Percentiles rank a stretch among this genome's conserved stretches.
Conservation (phyloP, 2,113 vertebrate species). For the Thamnophis sirtalis region DNA sequence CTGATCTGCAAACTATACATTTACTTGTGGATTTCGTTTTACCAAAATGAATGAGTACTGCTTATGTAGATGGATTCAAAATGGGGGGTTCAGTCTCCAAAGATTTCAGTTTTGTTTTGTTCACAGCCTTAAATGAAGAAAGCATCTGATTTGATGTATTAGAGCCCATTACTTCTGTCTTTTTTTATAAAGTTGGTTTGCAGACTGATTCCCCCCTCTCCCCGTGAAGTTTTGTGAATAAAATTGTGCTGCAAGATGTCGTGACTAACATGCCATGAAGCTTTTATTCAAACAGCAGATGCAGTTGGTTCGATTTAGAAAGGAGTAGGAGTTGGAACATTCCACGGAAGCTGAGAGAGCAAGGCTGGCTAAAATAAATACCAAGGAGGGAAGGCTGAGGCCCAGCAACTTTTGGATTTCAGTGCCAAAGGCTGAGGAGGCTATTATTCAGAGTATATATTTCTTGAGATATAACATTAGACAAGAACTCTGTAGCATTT, state of each 20-base stretch:
- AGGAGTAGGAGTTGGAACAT: constrained; percentile 65
- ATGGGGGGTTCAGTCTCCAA: neutral
- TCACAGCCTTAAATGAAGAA: constrained; percentile 1
- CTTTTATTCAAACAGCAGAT: constrained; percentile 67
- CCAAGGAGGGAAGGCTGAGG: constrained; percentile 27
- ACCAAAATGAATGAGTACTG: neutral
- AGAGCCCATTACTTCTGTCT: constrained; percentile 5
- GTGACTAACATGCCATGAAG: constrained; percentile 49
- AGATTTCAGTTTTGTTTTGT: neutral
- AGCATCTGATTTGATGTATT: constrained; percentile 43
- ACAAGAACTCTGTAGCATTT: constrained; percentile 46
- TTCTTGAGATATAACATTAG: constrained; percentile 49
- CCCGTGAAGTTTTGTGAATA: constrained; percentile 59
- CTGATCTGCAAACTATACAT: neutral
- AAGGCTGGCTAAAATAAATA: constrained; percentile 43
- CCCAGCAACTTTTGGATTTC: constrained; percentile 35
- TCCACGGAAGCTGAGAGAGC: constrained; percentile 56
- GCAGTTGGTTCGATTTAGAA: constrained; percentile 67
- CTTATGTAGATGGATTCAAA: neutral
- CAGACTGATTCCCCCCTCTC: constrained; percentile 37
- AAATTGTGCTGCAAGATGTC: constrained; percentile 66
- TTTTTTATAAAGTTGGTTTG: constrained; percentile 30
- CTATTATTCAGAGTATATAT: constrained; percentile 43
- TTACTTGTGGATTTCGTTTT: neutral
- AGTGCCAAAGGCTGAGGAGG: constrained; percentile 50